A percentile compares a stretch with the other conserved stretches of the same genome.
These are phyloP conservation scores for Steatornis caripensis DNA, from an alignment of 2,113 vertebrate species.

Conservation along the genomic window DNA sequence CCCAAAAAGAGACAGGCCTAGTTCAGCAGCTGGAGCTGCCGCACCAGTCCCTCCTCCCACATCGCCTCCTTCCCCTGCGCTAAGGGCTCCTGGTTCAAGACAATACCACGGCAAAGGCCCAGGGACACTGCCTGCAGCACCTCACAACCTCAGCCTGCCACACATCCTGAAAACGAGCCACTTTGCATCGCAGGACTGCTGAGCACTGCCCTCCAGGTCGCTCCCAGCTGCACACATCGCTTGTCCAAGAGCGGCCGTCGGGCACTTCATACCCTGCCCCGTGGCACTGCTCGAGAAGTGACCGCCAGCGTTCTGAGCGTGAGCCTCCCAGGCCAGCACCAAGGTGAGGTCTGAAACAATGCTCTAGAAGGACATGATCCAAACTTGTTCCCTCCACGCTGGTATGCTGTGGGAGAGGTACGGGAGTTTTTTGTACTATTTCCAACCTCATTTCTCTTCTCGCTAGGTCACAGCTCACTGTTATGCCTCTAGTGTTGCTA, in stretches of 20 bases:
- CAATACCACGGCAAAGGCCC: rapidly evolving
- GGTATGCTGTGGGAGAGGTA: not conserved
- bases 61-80: not conserved
- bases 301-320: rapidly evolving
- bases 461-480: not conserved
- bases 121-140: not conserved
- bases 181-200: not conserved
- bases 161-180: rapidly evolving
- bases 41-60: not conserved
- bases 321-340: not conserved
- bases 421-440: rapidly evolving
- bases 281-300: not conserved
- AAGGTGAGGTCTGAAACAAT: not conserved
- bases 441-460: not conserved
- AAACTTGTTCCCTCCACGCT: rapidly evolving
- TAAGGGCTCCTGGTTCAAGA: not conserved
- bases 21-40: not conserved
- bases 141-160: too few species aligned
- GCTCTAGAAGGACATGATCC: rapidly evolving
- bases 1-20: not conserved
- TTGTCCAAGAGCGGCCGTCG: not conserved
- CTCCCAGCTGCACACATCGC: rapidly evolving
- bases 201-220: too few species aligned
- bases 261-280: rapidly evolving
- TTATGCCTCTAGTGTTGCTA: not conserved